Evolutionary conservation across 2,113 vertebrate genomes (phyloP), one percentile per base, ranked within the genome.

Genomic region (Orientallactaga bullata): DNA sequence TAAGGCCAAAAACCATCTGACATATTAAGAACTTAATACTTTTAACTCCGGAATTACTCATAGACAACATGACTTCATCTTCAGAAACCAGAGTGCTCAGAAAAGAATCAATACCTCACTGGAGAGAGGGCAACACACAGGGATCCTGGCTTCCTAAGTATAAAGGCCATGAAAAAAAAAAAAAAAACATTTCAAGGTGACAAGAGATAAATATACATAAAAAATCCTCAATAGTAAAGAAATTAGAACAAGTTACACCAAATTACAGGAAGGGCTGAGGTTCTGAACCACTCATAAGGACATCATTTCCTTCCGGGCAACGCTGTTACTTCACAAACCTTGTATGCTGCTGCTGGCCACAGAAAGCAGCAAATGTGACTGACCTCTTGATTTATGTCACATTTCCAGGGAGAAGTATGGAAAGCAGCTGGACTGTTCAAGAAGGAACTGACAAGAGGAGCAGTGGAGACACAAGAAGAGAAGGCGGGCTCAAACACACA

Each of bases 21-120:
- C 5, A 32, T 0, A 2, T 68, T 23, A 86, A 68, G 42, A 66
- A 63, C 32, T 71, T 17, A 65, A 7, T 82, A 77, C 61, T 71
- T 71, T 74, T 72, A 20, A 24, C 35, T 81, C 88, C n/a, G 55
- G 69, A 90, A 88, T 90, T 79, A 88, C 12, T n/a, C 37, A 68
- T 10, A 80, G 42, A 71, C 30, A 39, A 93, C 1, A 5, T 79
- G 28, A 39, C 26, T 80, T 88, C 28, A 51, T 16, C 17, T 72
- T 78, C 85, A 86, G 51, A 74, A 84, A 87, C 47, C 37, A 91
- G 55, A 81, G 20, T 71, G 42, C 79, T 26, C 47, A 78, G 30
- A 47, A 47, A 76, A 83, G n/a, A 83, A 80, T 63, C 39, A 74
- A 51, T 61, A 61, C 60, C 71, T 37, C 12, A 51, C 26, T 26